Base-by-base conservation (phyloP, 2,888 invertebrate genomes). In the Temnothorax ravouxi region DNA sequence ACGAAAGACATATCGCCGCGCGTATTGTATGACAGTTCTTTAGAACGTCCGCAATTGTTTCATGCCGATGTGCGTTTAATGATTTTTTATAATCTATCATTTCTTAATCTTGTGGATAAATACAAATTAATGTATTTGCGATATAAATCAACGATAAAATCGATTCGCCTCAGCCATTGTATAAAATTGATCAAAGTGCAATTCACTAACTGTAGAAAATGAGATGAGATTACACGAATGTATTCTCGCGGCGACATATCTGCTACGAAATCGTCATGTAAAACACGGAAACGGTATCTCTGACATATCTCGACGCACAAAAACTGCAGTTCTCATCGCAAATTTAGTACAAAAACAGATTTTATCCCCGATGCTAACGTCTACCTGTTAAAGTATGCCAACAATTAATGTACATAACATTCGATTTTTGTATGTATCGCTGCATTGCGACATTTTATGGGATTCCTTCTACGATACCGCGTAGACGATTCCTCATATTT, bases 331-430 rank as follows among this genome's bases (percentile, higher is more conserved):
- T 50, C 47, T 61, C 34, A 61, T 38, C 15, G 18, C 11, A 62
- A 75, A 62, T 3, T 62, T 50, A 75, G 75, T 76, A 76, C 76
- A 76, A 64, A 76, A 29, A 3, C 34, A 34, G 50, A 38, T 50
- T 64, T 54, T 64, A 76, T 50, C 50, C 9, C 15, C 25, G n/a
- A 41, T 38, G 11, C 18, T 74, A 74, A 59, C 18, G 41, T 61
- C 34, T 61, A 74, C n/a, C 25, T 76, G n/a, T 76, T 76, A 54
- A 76, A 64, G 9, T 62, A 76, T 76, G 50, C 21, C 64, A 66
- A 21, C 13, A 0, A 29, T 29, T 29, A 29, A 41, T 76, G 38
- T 76, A 66, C 21, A 76, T 76, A 64, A 64, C 21, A 18, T 76
- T 41, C 50, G 29, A 76, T 52, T 76, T 76, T 64, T 66, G 2